phyloP scores from a whole-genome alignment of 2,888 invertebrate genomes.

The Pristionchus fissidentatus region DNA sequence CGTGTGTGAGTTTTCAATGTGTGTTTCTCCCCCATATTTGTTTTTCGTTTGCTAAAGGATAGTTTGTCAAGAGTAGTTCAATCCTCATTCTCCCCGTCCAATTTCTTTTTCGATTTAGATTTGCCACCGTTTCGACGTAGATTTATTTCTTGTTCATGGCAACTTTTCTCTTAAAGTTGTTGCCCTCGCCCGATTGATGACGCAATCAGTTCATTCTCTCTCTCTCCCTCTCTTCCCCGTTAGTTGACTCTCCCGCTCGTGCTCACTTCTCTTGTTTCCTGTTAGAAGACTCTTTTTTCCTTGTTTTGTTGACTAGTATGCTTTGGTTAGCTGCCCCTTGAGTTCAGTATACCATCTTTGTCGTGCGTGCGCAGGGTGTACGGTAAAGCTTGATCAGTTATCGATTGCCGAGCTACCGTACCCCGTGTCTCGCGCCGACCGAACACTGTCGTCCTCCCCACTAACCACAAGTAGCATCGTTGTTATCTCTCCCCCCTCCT shows the following conservation, averaged over 20 bases:
- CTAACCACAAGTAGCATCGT: constrained; percentile 35
- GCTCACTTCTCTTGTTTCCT: constrained; percentile 31
- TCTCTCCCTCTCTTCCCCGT: background rate
- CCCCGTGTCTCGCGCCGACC: background rate
- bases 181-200: background rate
- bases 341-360: background rate
- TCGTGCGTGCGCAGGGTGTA: background rate
- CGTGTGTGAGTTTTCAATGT: background rate
- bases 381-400: background rate
- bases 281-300: constrained; percentile 36
- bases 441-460: background rate
- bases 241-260: background rate
- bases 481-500: constrained; percentile 12
- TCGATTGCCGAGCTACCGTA: background rate
- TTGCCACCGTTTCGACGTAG: background rate
- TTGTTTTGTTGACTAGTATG: constrained; percentile 44
- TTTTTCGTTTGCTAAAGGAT: background rate
- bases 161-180: background rate
- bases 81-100: background rate
- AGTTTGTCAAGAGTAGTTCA: constrained; percentile 27
- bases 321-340: constrained; percentile 3
- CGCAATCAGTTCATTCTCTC: constrained; percentile 2
- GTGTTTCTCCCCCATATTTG: background rate
- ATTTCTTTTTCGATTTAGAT: background rate
- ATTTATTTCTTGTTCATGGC: background rate